A percentile compares a stretch with the other conserved stretches of the same genome.
phyloP scores from a whole-genome alignment of 92 coral and sea anemone species.

The Palythoa grandiflora region DNA sequence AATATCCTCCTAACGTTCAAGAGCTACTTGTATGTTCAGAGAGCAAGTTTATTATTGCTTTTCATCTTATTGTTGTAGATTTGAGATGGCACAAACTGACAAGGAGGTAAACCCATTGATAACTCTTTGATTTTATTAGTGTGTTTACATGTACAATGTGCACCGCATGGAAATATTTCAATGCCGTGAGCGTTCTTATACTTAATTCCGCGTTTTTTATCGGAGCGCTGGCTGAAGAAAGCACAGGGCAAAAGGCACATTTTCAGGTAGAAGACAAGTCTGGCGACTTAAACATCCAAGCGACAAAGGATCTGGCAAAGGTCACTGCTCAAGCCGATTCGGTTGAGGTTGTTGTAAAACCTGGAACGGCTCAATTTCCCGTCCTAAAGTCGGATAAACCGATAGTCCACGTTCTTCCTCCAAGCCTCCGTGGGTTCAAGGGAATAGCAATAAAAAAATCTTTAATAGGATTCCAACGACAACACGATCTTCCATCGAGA shows the following conservation, averaged over 20 bases:
- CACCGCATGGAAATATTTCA: not conserved
- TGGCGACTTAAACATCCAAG: slow-evolving; percentile 89
- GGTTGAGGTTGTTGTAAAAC: slow-evolving; percentile 92
- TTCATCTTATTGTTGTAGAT: no score
- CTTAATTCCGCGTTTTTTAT: not conserved
- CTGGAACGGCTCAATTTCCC: slow-evolving; percentile 95
- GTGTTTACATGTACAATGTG: not conserved
- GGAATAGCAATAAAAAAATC: slow-evolving; percentile 66
- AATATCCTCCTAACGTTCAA: no score
- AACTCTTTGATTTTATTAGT: not conserved
- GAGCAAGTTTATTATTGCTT: not conserved
- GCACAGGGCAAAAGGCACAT: slow-evolving; percentile 95
- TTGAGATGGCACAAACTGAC: no score
- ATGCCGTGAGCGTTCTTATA: not conserved
- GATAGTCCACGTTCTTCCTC: slow-evolving; percentile 82
- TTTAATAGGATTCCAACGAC: not conserved
- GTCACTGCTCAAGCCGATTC: slow-evolving; percentile 95
- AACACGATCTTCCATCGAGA: not conserved
- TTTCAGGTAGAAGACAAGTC: slow-evolving; percentile 97
- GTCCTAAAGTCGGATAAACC: slow-evolving; percentile 91
- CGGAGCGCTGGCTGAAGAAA: slow-evolving; percentile 47
- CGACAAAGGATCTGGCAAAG: slow-evolving; percentile 86
- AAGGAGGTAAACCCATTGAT: not conserved
- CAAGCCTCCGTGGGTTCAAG: slow-evolving; percentile 65
- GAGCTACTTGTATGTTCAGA: not conserved